phyloP scores from a whole-genome alignment of 2,888 invertebrate genomes.

The Cecidostiba fungosa region DNA sequence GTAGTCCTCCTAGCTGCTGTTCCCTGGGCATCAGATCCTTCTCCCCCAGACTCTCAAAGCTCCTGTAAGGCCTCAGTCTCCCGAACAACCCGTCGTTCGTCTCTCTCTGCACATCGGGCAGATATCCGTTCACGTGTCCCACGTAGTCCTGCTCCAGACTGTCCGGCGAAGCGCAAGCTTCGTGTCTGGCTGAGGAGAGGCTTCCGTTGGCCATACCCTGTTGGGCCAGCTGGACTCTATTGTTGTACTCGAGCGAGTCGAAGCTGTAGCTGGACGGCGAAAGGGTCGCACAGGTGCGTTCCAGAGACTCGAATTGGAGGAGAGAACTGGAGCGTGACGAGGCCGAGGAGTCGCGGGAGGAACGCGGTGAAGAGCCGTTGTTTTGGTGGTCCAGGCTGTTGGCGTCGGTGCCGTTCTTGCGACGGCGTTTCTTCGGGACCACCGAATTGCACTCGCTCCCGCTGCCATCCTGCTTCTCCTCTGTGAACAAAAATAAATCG shows the following conservation, averaged over 20 bases:
- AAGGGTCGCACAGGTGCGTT: conserved; percentile 84
- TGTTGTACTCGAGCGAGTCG: conserved; percentile 81
- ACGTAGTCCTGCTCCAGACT: conserved; percentile 80
- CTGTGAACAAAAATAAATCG: conserved; percentile 61
- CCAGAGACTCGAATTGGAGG: conserved; percentile 92
- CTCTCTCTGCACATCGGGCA: background rate
- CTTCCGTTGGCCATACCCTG: background rate
- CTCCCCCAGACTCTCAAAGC: conserved; percentile 81
- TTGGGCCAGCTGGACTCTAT: background rate
- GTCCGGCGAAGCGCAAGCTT: conserved; percentile 80
- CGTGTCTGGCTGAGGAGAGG: conserved; percentile 5
- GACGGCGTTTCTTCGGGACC: conserved; percentile 79
- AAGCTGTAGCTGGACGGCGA: conserved; percentile 81
- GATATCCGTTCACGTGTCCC: conserved; percentile 23
- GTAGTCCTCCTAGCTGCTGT: conserved; percentile 31
- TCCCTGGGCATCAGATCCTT: conserved; percentile 48
- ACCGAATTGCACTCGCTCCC: conserved; percentile 80
- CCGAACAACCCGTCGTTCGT: conserved; percentile 61
- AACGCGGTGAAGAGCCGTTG: conserved; percentile 79
- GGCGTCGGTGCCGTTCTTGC: conserved; percentile 74
- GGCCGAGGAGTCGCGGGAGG: conserved; percentile 73
- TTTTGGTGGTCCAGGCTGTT: conserved; percentile 70
- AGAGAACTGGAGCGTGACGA: conserved; percentile 89
- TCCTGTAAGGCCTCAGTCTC: conserved; percentile 80
- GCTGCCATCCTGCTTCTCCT: conserved; percentile 77